phyloP scores from a whole-genome alignment of 2,113 vertebrate species.

The Passer domesticus region DNA sequence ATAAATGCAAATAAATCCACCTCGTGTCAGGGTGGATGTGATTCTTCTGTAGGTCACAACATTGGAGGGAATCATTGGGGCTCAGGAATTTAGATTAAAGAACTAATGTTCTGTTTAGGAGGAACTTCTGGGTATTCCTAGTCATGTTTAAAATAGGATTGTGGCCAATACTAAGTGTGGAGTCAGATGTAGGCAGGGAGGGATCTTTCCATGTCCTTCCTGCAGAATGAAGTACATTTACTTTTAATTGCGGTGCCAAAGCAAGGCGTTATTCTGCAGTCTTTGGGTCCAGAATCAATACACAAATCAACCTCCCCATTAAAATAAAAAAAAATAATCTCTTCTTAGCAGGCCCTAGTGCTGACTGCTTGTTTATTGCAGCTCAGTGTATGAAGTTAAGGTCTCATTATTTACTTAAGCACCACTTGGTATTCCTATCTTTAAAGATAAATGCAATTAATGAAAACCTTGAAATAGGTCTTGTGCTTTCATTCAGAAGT shows the following conservation, averaged over 20 bases:
- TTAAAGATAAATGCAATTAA: conserved; percentile 16
- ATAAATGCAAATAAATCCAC: not conserved
- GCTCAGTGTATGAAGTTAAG: not conserved
- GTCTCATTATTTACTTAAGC: conserved; percentile 1
- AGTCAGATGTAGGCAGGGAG: not conserved
- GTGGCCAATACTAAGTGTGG: not conserved
- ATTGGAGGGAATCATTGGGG: not conserved
- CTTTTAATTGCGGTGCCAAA: not conserved
- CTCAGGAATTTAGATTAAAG: not conserved
- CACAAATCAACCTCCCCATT: rapidly evolving
- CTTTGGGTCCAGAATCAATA: not conserved
- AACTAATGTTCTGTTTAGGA: not conserved
- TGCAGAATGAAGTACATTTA: not conserved
- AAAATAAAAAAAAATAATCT: not conserved
- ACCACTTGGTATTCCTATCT: not conserved
- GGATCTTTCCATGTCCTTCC: not conserved
- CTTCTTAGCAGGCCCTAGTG: not conserved
- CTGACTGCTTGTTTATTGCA: not conserved
- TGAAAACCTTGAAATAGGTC: not conserved
- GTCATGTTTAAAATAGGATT: not conserved
- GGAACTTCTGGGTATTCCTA: not conserved
- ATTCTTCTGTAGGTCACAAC: not conserved
- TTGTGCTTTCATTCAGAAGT: not conserved
- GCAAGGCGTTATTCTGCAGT: not conserved
- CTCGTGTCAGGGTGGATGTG: not conserved